Evolutionary conservation across 1,140 invertebrate genomes (phyloP).

Genomic region (Portunus trituberculatus): DNA sequence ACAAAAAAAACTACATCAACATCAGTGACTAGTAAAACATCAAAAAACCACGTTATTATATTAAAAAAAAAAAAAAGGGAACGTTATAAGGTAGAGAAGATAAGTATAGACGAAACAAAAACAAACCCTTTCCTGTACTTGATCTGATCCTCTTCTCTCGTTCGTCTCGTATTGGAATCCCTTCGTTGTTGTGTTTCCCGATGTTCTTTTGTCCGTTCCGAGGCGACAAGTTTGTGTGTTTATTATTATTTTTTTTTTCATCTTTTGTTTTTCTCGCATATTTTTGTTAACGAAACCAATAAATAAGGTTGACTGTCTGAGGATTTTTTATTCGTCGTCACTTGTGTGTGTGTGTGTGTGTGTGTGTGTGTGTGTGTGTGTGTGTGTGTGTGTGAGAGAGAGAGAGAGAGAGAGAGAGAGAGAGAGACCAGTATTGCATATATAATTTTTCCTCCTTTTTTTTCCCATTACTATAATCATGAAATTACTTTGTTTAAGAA

Average conservation of each 20-base stretch:
- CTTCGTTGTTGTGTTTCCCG: not conserved
- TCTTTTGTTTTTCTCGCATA: not conserved
- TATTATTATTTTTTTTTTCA: not conserved
- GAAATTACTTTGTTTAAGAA: no score
- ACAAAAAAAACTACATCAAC: not conserved
- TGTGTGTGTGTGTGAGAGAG: no score
- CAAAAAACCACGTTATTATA: not conserved
- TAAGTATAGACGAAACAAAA: no score
- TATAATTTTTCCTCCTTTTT: no score
- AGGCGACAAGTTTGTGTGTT: not conserved
- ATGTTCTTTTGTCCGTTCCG: not conserved
- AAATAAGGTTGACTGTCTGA: conserved; percentile 6
- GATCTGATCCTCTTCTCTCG: not conserved
- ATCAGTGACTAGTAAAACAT: no score
- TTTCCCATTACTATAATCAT: no score
- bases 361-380: not conserved
- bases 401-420: no score
- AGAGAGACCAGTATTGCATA: no score
- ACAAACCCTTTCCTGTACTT: conserved; percentile 6
- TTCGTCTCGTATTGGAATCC: not conserved
- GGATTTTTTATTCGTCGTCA: not conserved
- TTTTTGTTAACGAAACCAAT: conserved; percentile 15
- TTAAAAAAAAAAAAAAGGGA: no score
- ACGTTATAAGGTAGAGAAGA: not conserved
- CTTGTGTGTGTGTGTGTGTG: not conserved